Evolutionary conservation across 2,113 vertebrate genomes (phyloP), one percentile per base, ranked within the genome.

Genomic region (Electrona antarctica): DNA sequence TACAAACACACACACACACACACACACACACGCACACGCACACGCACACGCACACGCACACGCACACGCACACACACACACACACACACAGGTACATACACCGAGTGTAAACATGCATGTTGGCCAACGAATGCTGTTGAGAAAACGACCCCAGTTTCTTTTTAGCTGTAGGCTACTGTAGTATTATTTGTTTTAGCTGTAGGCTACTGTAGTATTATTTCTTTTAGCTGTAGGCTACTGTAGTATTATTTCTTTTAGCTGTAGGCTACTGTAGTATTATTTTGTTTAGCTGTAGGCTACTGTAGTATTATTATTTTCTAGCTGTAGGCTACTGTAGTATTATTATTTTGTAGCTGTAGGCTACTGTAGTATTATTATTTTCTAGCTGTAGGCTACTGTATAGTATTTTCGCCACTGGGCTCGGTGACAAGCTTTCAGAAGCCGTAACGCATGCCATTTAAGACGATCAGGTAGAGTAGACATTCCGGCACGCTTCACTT

Each of bases 111-210:
- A 91, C 85, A 88, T 89, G 83, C 84, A 84, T 68, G 79, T 81
- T 74, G 81, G 86, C 87, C 88, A 87, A 90, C 74, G 73, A 85
- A 91, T 89, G 80, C 85, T 90, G 89, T 86, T 69, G 81, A 71
- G 74, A 88, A 88, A 87, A 85, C 80, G 85, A 80, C 80, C 69
- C 70, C 60, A 84, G 74, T 82, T 86, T 84, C 2, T 21, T 21
- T 21, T 21, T 21, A 21, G 21, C 21, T 21, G 21, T 21, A 41
- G 33, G 5, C 33, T 41, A 41, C 14, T 87, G 85, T 76, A 84
- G 78, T 81, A 85, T 86, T 21, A 21, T 21, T n/a, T 21, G 1
- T 21, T 21, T 21, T 21, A 6, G 33, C 33, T 41, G 33, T 41
- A 41, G 33, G 5, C 33, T 41, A 41, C 14, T 87, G 85, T 76